phyloP scores from a whole-genome alignment of 2,797 vertebrate species.

The Parauchenoglanis ngamensis region DNA sequence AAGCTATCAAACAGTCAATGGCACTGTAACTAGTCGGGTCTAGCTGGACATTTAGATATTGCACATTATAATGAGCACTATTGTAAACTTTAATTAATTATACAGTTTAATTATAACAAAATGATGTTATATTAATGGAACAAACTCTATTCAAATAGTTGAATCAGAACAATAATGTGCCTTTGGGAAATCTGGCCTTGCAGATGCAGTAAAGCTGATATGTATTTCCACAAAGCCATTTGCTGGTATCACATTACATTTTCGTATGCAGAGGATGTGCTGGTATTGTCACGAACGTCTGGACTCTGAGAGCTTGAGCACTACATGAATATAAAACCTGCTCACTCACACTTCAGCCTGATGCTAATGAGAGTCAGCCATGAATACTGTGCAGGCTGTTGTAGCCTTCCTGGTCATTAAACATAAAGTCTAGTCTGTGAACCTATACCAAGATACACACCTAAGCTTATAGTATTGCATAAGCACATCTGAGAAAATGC shows the following conservation, averaged over 20 bases:
- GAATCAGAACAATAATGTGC: neutral
- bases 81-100: neutral
- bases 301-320: constrained; percentile 32
- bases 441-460: neutral
- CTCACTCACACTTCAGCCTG: constrained; percentile 19
- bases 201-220: neutral
- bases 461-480: neutral
- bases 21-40: neutral
- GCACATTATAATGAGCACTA: neutral
- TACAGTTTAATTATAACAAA: neutral
- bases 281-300: constrained; percentile 36
- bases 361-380: constrained; percentile 36
- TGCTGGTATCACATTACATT: constrained; percentile 9
- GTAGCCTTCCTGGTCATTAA: constrained; percentile 15
- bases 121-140: neutral
- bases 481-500: neutral
- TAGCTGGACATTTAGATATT: neutral
- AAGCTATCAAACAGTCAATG: neutral
- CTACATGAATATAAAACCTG: constrained; percentile 44
- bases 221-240: neutral
- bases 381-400: constrained; percentile 7
- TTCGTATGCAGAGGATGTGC: constrained; percentile 38
- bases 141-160: neutral
- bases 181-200: neutral
- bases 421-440: neutral